Evolutionary conservation across 2,888 invertebrate genomes (phyloP).

Genomic region (Melieria omissa): DNA sequence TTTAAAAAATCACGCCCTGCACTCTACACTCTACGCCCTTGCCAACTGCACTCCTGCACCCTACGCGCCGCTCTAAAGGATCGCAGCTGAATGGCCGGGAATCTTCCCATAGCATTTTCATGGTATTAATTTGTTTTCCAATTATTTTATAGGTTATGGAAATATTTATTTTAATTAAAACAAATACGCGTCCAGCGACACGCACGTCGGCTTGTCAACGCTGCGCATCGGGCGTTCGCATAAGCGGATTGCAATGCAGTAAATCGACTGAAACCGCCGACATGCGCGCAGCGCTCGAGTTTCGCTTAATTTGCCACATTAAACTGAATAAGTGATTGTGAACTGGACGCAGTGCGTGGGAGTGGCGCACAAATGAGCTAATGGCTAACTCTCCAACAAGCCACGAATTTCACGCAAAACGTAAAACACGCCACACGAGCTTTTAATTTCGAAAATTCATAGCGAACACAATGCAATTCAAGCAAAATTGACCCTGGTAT

Average conservation of each 20-base stretch:
- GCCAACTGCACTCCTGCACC: too few relatives aligned
- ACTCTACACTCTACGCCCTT: too few relatives aligned
- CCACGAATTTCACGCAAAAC: background rate
- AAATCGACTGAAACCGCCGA: background rate
- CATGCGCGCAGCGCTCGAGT: background rate
- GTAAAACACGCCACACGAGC: too few relatives aligned
- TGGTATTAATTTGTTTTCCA: slow-evolving; percentile 58
- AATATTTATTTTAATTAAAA: slow-evolving; percentile 62
- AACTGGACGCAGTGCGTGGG: background rate
- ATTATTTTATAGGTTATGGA: slow-evolving; percentile 60
- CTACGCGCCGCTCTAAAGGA: background rate
- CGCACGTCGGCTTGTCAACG: background rate
- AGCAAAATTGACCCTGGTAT: too few relatives aligned
- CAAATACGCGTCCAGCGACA: slow-evolving; percentile 43
- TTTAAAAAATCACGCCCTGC: too few relatives aligned
- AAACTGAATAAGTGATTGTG: slow-evolving; percentile 36
- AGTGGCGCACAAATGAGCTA: background rate
- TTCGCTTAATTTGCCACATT: slow-evolving; percentile 43
- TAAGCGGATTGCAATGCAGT: background rate
- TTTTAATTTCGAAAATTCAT: too few relatives aligned
- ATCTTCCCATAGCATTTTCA: background rate
- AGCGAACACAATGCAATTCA: too few relatives aligned
- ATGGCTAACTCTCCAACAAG: background rate
- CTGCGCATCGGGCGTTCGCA: background rate
- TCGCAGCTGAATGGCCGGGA: slow-evolving; percentile 17